Evolutionary conservation across 2,888 invertebrate species (phyloP), one percentile per base, ranked within the genome.

Genomic region (Campopleginae sp.): DNA sequence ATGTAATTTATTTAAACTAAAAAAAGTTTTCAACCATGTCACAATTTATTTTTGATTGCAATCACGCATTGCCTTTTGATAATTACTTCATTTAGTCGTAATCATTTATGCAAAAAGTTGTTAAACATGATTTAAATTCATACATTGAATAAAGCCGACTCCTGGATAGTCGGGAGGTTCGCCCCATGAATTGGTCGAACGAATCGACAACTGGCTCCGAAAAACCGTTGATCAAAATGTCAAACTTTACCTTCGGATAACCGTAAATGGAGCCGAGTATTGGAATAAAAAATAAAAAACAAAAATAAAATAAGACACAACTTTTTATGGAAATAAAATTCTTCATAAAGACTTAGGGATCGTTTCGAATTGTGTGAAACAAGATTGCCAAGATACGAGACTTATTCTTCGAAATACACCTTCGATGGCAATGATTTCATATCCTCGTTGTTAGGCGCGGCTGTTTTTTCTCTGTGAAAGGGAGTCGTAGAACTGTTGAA

Each of bases 331-430:
- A 31, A 19, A 44, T 33, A 17, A 14, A 27, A 14, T 48, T 4
- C 4, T 17, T 8, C 12, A 19, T 48, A 3, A 8, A 23, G 38
- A n/a, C 46, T 75, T 31, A 5, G 23, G 17, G 17, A 27, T 65
- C n/a, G 76, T 65, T 65, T 17, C 48, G 48, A 46, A 48, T 65
- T 48, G 23, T 48, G 23, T 46, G 38, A 65, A 17, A n/a, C 44
- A 75, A 48, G 61, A 1, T 12, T 23, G 8, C 10, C 31, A 48
- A 12, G 31, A 8, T n/a, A 76, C 46, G 46, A 61, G 31, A 31
- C 38, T 19, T n/a, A 19, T 65, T 33, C 33, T 65, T 31, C 12
- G 2, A 42, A 23, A 19, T 31, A 33, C 42, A 63, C 31, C 61
- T 75, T 75, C 74, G 27, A 23, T 44, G 44, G 5, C 42, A 14